These are phyloP conservation scores for Mus spicilegus DNA, from an alignment of 2,113 vertebrate genomes.

Conservation along the genomic window DNA sequence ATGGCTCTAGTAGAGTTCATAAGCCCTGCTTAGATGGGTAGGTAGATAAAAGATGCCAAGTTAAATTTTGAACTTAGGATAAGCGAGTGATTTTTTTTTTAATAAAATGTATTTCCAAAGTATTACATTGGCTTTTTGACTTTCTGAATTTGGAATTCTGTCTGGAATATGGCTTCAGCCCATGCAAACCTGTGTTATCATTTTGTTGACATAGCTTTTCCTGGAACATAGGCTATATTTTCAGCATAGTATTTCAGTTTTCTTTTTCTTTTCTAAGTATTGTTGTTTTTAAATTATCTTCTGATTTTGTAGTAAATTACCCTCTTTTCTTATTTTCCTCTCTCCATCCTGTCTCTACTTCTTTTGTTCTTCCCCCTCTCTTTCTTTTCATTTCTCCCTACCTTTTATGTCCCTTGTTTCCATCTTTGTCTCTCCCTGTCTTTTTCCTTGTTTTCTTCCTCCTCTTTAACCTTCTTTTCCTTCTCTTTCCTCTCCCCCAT, in stretches of 20 bases:
- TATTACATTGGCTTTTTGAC: constrained; percentile 30
- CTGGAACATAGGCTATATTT: background rate
- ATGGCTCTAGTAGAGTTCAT: constrained; percentile 12
- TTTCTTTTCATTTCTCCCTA: background rate
- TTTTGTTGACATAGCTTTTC: constrained; percentile 25
- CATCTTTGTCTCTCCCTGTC: background rate
- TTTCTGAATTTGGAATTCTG: constrained; percentile 32
- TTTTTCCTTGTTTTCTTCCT: background rate
- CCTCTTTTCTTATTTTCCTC: background rate
- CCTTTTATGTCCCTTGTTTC: background rate
- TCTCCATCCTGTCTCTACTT: accelerated
- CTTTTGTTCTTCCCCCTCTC: background rate
- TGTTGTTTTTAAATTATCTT: background rate
- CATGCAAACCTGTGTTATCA: background rate
- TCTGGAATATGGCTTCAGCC: background rate
- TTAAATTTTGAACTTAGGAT: constrained; percentile 55
- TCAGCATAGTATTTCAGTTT: background rate
- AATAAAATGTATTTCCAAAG: background rate
- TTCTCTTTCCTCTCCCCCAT: background rate
- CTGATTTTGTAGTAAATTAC: background rate
- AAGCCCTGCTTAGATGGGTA: constrained; percentile 47
- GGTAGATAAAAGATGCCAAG: constrained; percentile 38
- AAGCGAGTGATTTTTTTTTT: background rate
- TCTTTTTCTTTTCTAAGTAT: background rate
- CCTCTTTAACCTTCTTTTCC: background rate